Evolutionary conservation across 2,113 vertebrate genomes (phyloP).

Genomic region (Thryonomys swinderianus): DNA sequence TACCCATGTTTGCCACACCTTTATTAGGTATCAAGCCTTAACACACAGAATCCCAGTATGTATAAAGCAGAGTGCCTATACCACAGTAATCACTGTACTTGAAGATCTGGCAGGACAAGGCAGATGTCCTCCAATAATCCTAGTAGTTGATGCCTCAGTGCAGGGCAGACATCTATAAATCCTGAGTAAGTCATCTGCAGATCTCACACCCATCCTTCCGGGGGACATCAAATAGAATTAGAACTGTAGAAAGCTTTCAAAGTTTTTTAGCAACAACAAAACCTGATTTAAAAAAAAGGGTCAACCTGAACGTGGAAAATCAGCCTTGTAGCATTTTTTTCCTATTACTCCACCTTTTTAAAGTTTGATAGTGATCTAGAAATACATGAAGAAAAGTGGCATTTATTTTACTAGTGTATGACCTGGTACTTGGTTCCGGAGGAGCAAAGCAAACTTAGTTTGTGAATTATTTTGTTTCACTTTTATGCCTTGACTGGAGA

Average conservation of each 20-base stretch:
- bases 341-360: background rate
- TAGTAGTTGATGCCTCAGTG: no score
- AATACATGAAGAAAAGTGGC: background rate
- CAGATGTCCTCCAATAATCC: no score
- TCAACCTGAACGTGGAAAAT: background rate
- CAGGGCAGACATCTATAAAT: no score
- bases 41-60: no score
- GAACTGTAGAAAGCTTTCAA: background rate
- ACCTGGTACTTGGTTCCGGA: background rate
- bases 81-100: no score
- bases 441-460: background rate
- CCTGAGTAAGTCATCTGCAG: no score
- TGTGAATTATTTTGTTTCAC: background rate
- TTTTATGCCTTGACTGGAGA: background rate
- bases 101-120: no score
- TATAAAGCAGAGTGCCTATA: no score
- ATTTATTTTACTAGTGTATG: background rate
- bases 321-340: background rate
- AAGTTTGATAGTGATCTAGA: background rate
- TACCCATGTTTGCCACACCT: no score
- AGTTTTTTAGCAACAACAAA: background rate
- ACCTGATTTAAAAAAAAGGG: background rate
- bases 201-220: background rate
- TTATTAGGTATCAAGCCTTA: no score
- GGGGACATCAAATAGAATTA: background rate